Base-by-base conservation (phyloP, 2,113 vertebrate species). In the Myocastor coypus region DNA sequence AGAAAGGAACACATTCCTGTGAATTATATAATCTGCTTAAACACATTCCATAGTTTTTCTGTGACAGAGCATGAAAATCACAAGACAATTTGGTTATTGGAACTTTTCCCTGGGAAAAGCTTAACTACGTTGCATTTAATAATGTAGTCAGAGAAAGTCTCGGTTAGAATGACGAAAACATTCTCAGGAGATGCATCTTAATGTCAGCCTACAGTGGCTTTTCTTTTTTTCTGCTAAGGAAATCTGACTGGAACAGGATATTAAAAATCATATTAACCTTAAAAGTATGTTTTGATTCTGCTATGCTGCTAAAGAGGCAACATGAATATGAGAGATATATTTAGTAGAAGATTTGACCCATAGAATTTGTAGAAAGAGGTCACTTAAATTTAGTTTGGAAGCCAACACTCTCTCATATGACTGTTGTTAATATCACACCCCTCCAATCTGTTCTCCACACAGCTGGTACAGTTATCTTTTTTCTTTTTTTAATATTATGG, bases 21-120 rank as follows among this genome's bases (percentile, higher is more conserved):
- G 87, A 95, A 64, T 98, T 98, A 98, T 88, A 84, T 96, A 98
- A 98, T 91, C 63, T 92, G 52, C 96, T 98, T 97, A 83, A 98
- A 98, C 97, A 61, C 95, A 96, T 87, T 97, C 92, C 89, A 92
- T 82, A 85, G 95, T 94, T 81, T 97, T 83, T 92, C 68, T 95
- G 10, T 97, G 94, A 97, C 83, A 97, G 40, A 94, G 77, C 90
- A 96, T 96, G 75, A 94, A 93, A 98, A 94, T 90, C 80, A 93
- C 40, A 92, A 96, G 85, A 87, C n/a, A 96, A 97, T 93, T 71
- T 42, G 37, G 64, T 92, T 97, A 86, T 96, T 93, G 86, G 61
- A 78, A 55, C 95, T 0, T 91, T 94, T 82, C 71, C 50, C 13
- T 93, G 50, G 46, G 89, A 90, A 78, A 97, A 34, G 26, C 37